Conservation (phyloP, 2,797 vertebrate genomes). For the Alectoris magna region DNA sequence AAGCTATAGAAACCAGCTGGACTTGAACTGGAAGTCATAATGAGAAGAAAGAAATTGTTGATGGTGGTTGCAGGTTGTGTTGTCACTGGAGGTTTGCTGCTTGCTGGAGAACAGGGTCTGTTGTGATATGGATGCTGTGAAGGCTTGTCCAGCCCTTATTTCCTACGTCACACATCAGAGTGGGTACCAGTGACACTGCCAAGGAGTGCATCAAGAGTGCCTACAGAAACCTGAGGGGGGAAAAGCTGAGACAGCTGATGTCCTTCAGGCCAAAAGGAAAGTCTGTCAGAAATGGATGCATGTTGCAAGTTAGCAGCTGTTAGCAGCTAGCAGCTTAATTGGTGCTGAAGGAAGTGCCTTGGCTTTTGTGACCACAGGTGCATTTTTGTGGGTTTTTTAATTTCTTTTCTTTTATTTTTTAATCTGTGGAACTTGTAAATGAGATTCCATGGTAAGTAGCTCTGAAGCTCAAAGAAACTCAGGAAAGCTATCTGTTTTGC, state of each 20-base stretch:
- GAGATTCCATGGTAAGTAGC: not conserved
- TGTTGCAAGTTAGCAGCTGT: not conserved
- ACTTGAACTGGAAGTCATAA: not conserved
- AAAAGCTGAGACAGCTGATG: not conserved
- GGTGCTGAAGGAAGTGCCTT: not conserved
- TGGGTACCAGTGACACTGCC: not conserved
- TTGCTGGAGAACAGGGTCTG: not conserved
- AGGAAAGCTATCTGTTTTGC: not conserved
- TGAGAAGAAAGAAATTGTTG: not conserved
- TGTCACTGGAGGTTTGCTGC: not conserved
- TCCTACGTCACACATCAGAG: not conserved
- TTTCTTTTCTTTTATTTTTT: not conserved
- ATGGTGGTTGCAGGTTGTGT: not conserved
- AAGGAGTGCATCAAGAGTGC: not conserved
- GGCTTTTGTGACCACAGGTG: not conserved
- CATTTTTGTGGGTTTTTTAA: not conserved
- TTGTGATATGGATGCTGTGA: rapidly evolving
- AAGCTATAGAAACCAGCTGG: not conserved
- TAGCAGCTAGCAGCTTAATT: not conserved
- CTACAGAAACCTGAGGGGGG: not conserved
- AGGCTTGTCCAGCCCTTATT: not conserved
- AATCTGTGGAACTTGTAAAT: not conserved
- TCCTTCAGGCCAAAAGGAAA: not conserved
- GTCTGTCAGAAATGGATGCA: not conserved
- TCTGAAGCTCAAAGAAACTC: not conserved